Evolutionary conservation across 2,797 vertebrate species (phyloP).

Genomic region (Anolis apletophallus): DNA sequence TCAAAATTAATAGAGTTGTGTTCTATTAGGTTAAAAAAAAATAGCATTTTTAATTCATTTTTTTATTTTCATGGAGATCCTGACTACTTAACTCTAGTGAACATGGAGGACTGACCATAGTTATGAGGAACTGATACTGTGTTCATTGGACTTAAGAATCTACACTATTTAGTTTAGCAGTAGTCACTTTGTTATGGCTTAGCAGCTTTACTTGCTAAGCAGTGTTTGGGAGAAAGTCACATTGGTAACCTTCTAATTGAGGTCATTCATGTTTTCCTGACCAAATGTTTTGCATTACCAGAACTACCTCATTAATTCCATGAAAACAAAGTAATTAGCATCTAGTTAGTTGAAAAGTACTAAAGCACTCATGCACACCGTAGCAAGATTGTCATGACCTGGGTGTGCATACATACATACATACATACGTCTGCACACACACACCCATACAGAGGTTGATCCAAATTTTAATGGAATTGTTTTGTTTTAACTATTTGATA

Average conservation of each 20-base stretch:
- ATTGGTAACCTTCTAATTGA: conserved; percentile 71
- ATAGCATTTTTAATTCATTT: no score
- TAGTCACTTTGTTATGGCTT: conserved; percentile 23
- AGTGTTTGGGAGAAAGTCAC: conserved; percentile 66
- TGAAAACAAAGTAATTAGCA: conserved; percentile 69
- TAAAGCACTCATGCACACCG: conserved; percentile 64
- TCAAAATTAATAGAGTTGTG: no score
- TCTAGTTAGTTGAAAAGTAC: conserved; percentile 72
- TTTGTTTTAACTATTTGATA: no score
- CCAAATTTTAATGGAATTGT: no score
- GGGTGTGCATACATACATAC: not conserved
- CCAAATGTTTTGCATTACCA: conserved; percentile 72
- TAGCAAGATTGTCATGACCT: conserved; percentile 22
- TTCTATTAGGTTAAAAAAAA: no score
- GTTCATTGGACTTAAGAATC: not conserved
- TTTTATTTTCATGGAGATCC: no score
- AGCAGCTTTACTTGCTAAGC: conserved; percentile 54
- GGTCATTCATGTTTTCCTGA: conserved; percentile 51
- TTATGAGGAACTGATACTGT: not conserved
- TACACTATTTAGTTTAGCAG: not conserved
- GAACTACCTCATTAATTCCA: conserved; percentile 68
- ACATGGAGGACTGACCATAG: no score
- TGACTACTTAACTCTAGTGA: no score
- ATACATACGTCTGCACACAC: not conserved
- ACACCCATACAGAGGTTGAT: no score